Evolutionary conservation across 2,113 vertebrate genomes (phyloP), one percentile per base, ranked within the genome.

Genomic region (Alosa alosa): DNA sequence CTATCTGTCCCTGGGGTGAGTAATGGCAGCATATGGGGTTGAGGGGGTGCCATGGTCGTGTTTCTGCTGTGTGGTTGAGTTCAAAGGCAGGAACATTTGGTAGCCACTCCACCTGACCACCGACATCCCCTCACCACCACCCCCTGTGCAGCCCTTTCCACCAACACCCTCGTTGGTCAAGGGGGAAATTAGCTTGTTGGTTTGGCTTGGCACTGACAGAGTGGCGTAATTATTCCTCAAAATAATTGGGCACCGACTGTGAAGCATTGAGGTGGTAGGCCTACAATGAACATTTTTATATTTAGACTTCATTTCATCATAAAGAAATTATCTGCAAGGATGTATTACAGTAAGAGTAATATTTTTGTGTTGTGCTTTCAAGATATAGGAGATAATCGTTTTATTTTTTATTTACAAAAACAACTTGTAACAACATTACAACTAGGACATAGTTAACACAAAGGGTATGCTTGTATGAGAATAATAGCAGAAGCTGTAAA

Each of bases 61-160:
- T 91, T 91, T 90, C 91, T 93, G 92, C 84, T 49, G 90, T 89
- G 88, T 92, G 92, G 91, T 90, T 92, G 92, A 91, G 90, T 91
- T 92, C 82, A 85, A 81, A 84, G 47, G 89, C 84, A 82, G 84
- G 84, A 89, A 52, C 87, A 87, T 87, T 91, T 85, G 13, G 85
- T 84, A 84, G 86, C 90, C 57, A 89, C 88, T 87, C 90, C 92
- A 93, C 89, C 91, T 94, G 91, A 90, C 90, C 89, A 90, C 86
- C 89, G 89, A 83, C 49, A 86, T 22, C 75, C 75, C 41, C 86
- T 22, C 55, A 82, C 45, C 18, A 82, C 81, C 52, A 85, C 85
- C 85, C 57, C 46, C 52, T 72, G 60, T 64, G 31, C 64, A 11
- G 10, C 75, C 52, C 86, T 36, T 72, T 50, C 46, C 31, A 83